A percentile compares a stretch with the other conserved stretches of the same genome.
phyloP scores from a whole-genome alignment of 2,888 invertebrate genomes.

The Orthosia gothica region DNA sequence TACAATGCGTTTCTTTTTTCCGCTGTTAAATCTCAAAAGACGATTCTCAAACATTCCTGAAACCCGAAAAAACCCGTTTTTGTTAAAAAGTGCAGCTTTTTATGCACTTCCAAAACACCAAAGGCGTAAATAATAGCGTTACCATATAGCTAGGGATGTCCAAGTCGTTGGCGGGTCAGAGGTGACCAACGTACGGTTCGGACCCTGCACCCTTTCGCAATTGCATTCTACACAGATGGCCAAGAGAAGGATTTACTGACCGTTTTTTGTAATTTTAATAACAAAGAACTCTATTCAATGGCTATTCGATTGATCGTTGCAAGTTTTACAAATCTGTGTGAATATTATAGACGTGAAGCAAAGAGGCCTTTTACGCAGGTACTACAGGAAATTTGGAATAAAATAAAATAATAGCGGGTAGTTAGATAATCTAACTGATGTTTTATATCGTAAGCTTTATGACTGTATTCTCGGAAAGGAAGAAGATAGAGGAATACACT shows the following conservation, averaged over 20 bases:
- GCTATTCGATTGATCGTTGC: conserved; percentile 42
- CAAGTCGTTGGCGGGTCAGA: conserved; percentile 85
- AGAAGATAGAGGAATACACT: not conserved
- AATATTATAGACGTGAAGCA: not conserved
- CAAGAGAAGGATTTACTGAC: conserved; percentile 57
- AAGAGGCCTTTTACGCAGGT: not conserved
- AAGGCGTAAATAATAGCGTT: conserved; percentile 58
- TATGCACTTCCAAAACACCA: conserved; percentile 60
- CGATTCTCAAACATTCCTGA: not conserved
- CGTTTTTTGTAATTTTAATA: conserved; percentile 66
- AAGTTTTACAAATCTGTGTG: conserved; percentile 1
- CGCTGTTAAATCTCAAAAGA: not conserved
- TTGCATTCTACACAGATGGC: conserved; percentile 68
- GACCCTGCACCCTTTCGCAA: conserved; percentile 82
- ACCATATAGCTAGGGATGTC: conserved; percentile 47
- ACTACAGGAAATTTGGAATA: not conserved
- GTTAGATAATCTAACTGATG: not conserved
- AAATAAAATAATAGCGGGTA: not conserved
- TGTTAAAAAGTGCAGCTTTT: conserved; percentile 34
- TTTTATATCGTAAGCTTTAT: not conserved
- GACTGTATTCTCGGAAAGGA: not conserved
- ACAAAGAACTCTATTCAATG: conserved; percentile 55
- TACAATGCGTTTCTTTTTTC: not conserved
- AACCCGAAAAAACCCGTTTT: not conserved
- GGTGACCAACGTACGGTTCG: conserved; percentile 86